Percentiles rank a stretch among this genome's conserved stretches.
Evolutionary conservation across 2,888 invertebrate species (phyloP).

Genomic region (Anoplius nigerrimus): DNA sequence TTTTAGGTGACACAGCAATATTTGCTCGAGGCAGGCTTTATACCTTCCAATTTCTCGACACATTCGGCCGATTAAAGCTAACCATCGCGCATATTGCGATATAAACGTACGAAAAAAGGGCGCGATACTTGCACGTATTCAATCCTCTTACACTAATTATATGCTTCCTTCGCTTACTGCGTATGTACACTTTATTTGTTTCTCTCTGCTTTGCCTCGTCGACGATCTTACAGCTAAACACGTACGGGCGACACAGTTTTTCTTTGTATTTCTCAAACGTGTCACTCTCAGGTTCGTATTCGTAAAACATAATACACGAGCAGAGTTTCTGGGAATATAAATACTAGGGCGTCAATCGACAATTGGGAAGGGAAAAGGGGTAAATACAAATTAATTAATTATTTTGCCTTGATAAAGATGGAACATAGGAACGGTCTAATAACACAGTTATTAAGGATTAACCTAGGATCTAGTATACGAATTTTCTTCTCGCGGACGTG

Average conservation of each 20-base stretch:
- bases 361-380: neutral
- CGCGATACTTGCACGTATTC: conserved; percentile 7
- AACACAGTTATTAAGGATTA: conserved; percentile 62
- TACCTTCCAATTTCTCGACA: neutral
- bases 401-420: conserved; percentile 21
- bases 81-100: conserved; percentile 8
- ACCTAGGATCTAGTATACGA: conserved; percentile 45
- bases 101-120: conserved; percentile 13
- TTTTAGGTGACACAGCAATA: too few species aligned
- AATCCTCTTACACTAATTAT: conserved; percentile 25
- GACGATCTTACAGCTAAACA: neutral
- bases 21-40: neutral
- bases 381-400: neutral
- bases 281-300: neutral
- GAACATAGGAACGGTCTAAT: conserved; percentile 62
- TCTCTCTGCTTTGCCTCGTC: neutral
- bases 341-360: conserved; percentile 3
- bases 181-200: conserved; percentile 11
- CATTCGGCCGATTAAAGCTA: conserved; percentile 14
- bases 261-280: conserved; percentile 11
- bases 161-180: conserved; percentile 13
- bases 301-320: neutral
- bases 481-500: conserved; percentile 18
- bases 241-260: neutral
- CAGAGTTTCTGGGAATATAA: neutral